Evolutionary conservation across 2,888 invertebrate species (phyloP), one percentile per base, ranked within the genome.

Genomic region (Trichacis sp.): DNA sequence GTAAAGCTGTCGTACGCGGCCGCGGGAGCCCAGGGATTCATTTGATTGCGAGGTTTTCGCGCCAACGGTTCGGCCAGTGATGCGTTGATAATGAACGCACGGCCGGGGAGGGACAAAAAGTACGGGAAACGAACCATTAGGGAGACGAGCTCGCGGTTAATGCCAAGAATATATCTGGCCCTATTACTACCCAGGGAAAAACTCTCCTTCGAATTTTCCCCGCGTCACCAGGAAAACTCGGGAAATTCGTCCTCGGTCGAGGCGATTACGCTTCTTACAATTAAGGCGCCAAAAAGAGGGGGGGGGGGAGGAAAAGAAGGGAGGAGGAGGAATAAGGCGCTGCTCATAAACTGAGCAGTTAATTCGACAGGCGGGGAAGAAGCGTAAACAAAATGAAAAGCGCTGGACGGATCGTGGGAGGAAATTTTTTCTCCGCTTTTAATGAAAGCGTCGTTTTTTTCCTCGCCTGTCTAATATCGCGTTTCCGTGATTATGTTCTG

Each of bases 31-130:
- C 61, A 51, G 59, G 66, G 52, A 66, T 51, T 66, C 62, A 66
- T 62, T 64, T 64, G 54, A 66, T 61, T 69, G 69, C 58, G 60
- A 63, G 64, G 60, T 58, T 69, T 69, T 60, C 66, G 58, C 61
- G 63, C 58, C 52, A 69, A 60, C 63, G 57, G 65, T 58, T 57
- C 54, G 60, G 59, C 58, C 68, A 63, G 59, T 62, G 68, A 51
- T 66, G 69, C 65, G 65, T 66, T 63, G 60, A 65, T 69, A 66
- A 69, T 64, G 50, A 54, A 65, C 57, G 57, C 50, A 54, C 62
- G 36, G 51, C 46, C 45, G 40, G 53, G 57, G 54, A 48, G 51
- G 33, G 61, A 45, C 49, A 56, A 61, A 58, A 65, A 59, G 52
- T 54, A 61, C 54, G 64, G 64, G 56, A 64, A 60, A 56, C 65